A percentile compares a stretch with the other conserved stretches of the same genome.
These are phyloP conservation scores for Eulimnadia texana DNA, from an alignment of 1,140 invertebrate species.

Conservation along the genomic window DNA sequence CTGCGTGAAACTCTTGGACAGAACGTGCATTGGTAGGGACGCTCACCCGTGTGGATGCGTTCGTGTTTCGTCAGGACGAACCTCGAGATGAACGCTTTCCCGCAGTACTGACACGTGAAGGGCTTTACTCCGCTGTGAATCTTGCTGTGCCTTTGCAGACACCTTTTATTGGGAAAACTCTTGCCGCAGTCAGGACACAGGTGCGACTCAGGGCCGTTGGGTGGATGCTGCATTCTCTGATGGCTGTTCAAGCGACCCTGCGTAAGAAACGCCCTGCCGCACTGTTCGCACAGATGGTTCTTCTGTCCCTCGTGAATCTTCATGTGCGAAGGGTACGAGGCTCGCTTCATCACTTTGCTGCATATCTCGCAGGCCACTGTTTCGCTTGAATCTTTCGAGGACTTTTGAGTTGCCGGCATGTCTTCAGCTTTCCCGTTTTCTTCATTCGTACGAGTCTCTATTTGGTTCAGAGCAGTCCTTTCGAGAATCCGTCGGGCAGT, in stretches of 20 bases:
- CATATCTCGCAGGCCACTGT: background rate
- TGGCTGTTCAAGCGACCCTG: background rate
- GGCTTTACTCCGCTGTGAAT: constrained; percentile 56
- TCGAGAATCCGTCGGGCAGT: too few relatives aligned
- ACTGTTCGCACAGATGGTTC: background rate
- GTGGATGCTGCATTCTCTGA: background rate
- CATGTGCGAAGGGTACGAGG: background rate
- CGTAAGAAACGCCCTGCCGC: background rate
- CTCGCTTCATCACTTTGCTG: background rate
- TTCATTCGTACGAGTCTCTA: too few relatives aligned
- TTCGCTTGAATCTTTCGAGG: background rate
- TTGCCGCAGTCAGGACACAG: too few relatives aligned
- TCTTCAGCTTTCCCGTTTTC: too few relatives aligned
- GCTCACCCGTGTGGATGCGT: constrained; percentile 16
- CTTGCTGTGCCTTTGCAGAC: constrained; percentile 49
- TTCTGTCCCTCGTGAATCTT: background rate
- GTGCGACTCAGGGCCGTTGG: too few relatives aligned
- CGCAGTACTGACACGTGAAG: constrained; percentile 49
- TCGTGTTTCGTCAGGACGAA: background rate
- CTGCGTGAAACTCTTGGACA: constrained; percentile 59
- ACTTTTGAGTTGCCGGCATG: too few relatives aligned
- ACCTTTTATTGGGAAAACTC: too few relatives aligned
- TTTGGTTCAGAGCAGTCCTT: too few relatives aligned
- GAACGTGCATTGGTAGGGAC: constrained; percentile 72
- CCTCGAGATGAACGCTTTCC: constrained; percentile 47